phyloP scores from a whole-genome alignment of 1,140 invertebrate genomes.

The Portunus trituberculatus region DNA sequence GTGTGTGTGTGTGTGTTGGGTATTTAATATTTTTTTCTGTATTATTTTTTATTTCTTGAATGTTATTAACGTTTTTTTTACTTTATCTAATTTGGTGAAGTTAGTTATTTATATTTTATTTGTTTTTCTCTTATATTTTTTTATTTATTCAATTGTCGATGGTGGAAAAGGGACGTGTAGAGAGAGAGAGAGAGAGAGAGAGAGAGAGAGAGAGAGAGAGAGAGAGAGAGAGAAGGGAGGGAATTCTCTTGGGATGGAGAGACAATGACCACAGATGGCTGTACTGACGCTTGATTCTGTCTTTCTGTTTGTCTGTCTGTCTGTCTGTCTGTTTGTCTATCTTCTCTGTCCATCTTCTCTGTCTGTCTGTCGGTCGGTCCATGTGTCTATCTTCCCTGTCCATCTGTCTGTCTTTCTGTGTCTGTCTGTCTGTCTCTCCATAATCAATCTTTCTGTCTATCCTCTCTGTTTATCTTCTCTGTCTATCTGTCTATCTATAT shows the following conservation, averaged over 20 bases:
- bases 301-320: neutral
- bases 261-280: slow-evolving; percentile 33
- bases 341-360: neutral
- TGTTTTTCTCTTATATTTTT: too few species aligned
- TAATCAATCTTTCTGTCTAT: neutral
- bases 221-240: neutral
- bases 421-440: too few species aligned
- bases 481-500: neutral
- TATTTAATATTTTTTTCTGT: too few species aligned
- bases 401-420: too few species aligned
- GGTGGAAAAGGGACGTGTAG: neutral
- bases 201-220: slow-evolving; percentile 26
- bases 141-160: too few species aligned
- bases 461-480: neutral
- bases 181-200: slow-evolving; percentile 39
- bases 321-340: neutral
- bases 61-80: too few species aligned
- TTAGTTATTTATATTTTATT: too few species aligned
- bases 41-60: too few species aligned
- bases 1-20: too few species aligned
- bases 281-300: neutral
- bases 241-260: neutral
- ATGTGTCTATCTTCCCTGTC: neutral
- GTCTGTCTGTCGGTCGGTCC: neutral
- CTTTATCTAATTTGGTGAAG: too few species aligned